These are phyloP conservation scores for Hippocampus guttulatus DNA, from an alignment of 2,113 vertebrate genomes.

Conservation along the genomic window DNA sequence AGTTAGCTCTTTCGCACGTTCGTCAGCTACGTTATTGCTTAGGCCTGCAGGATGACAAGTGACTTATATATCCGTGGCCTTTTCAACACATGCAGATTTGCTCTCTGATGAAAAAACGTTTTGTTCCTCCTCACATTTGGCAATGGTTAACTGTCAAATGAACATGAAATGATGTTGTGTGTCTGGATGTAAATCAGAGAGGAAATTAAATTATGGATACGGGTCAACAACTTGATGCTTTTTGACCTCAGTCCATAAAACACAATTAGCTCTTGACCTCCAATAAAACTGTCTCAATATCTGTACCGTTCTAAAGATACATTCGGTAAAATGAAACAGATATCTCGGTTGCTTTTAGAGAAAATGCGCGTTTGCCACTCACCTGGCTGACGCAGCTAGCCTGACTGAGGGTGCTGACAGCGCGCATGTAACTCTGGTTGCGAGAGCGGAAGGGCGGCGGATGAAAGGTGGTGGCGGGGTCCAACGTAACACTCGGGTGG, in stretches of 20 bases:
- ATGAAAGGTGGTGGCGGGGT: conserved; percentile 87
- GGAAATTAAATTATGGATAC: not conserved
- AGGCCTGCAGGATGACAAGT: conserved; percentile 2
- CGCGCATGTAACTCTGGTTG: conserved; percentile 99
- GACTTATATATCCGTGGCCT: conserved; percentile 7
- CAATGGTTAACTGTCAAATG: not conserved
- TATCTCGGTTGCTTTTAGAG: conserved; percentile 14
- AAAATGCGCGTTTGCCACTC: conserved; percentile 55
- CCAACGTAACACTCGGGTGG: conserved; percentile 85
- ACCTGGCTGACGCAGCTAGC: conserved; percentile 99
- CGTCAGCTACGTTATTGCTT: not conserved
- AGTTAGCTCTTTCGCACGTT: conserved; percentile 1
- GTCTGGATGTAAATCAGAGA: not conserved
- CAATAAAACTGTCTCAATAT: conserved; percentile 7
- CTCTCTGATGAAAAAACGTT: not conserved
- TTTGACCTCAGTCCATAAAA: not conserved
- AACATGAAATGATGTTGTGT: not conserved
- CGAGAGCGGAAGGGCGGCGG: conserved; percentile 96
- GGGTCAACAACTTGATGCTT: too few relatives aligned
- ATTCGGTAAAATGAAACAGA: not conserved
- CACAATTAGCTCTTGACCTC: conserved; percentile 29
- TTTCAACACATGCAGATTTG: conserved; percentile 13
- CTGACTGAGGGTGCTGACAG: conserved; percentile 99
- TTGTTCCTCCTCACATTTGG: not conserved
- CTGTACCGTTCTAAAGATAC: conserved; percentile 5